Percentiles rank a stretch among this genome's conserved stretches.
phyloP scores from a whole-genome alignment of 37 sponge, comb jelly and placozoan genomes.

The Crambe crambe region DNA sequence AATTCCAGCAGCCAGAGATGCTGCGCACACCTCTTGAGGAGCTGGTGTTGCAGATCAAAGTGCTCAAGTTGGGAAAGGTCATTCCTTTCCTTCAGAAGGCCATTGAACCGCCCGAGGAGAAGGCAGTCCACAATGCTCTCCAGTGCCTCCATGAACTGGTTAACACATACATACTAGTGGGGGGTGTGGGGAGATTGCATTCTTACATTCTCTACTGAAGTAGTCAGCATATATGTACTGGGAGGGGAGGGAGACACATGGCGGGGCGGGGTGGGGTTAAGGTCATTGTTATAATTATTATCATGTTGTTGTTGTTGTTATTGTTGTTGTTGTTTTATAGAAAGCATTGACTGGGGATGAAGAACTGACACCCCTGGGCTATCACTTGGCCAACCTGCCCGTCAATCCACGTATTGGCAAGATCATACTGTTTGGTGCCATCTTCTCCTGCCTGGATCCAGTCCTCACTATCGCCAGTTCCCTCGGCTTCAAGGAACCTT shows the following conservation, averaged over 20 bases:
- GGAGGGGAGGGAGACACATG: neutral
- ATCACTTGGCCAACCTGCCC: conserved; percentile 87
- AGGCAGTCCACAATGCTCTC: conserved; percentile 52
- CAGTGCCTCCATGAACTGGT: conserved; percentile 57
- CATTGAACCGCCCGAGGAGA: conserved; percentile 58
- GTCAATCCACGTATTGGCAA: conserved; percentile 86
- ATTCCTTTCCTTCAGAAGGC: conserved; percentile 63
- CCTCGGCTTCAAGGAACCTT: conserved; percentile 86
- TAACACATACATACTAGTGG: no score
- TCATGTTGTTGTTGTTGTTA: neutral
- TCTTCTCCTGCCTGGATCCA: conserved; percentile 83
- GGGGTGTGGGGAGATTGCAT: neutral
- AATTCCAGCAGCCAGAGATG: conserved; percentile 82
- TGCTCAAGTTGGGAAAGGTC: conserved; percentile 63
- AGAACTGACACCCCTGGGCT: conserved; percentile 85
- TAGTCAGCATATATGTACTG: no score
- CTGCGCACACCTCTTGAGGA: conserved; percentile 83
- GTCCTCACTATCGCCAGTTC: conserved; percentile 71
- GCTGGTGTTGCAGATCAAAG: conserved; percentile 80
- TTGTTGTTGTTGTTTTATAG: conserved; percentile 19
- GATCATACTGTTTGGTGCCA: conserved; percentile 85
- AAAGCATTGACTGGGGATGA: conserved; percentile 71
- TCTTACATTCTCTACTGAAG: neutral
- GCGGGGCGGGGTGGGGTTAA: no score
- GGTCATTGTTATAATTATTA: no score